Percentiles rank a stretch among this genome's conserved stretches.
Conservation (phyloP, 2,797 vertebrate genomes). For the Novumbra hubbsi region DNA sequence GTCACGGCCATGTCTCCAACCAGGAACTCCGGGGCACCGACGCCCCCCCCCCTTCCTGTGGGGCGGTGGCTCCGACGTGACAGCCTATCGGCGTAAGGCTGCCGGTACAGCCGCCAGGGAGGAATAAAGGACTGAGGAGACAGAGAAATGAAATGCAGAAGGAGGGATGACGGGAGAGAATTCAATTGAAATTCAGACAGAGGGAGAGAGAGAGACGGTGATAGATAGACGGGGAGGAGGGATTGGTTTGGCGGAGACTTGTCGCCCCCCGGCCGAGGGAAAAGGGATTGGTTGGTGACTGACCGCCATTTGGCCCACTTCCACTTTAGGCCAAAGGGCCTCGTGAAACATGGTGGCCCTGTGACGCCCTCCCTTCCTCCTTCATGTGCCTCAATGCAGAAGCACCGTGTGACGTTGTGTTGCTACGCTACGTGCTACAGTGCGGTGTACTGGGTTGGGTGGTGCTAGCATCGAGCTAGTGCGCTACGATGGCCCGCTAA, state of each 20-base stretch:
- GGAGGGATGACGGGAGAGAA: neutral
- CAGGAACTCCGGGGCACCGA: neutral
- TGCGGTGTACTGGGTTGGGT: neutral
- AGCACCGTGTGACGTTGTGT: neutral
- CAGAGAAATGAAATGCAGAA: neutral
- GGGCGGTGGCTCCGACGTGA: neutral
- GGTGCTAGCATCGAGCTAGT: neutral
- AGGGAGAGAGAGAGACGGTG: neutral
- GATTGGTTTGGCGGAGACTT: neutral
- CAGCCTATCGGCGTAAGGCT: neutral
- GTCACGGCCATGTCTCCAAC: neutral
- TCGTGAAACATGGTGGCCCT: neutral
- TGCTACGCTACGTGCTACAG: neutral
- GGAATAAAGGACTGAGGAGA: neutral
- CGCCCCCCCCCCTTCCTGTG: neutral
- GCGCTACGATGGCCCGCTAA: neutral
- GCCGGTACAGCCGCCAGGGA: neutral
- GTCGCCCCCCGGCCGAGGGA: neutral
- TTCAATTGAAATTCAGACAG: neutral
- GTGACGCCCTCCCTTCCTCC: neutral
- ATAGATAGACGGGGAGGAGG: neutral
- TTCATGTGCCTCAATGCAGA: neutral
- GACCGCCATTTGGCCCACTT: slow-evolving; percentile 34
- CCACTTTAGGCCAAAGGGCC: slow-evolving; percentile 47
- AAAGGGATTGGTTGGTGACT: slow-evolving; percentile 12